Evolutionary conservation across 2,113 vertebrate genomes (phyloP).

Genomic region (Sphyrna mokarran): DNA sequence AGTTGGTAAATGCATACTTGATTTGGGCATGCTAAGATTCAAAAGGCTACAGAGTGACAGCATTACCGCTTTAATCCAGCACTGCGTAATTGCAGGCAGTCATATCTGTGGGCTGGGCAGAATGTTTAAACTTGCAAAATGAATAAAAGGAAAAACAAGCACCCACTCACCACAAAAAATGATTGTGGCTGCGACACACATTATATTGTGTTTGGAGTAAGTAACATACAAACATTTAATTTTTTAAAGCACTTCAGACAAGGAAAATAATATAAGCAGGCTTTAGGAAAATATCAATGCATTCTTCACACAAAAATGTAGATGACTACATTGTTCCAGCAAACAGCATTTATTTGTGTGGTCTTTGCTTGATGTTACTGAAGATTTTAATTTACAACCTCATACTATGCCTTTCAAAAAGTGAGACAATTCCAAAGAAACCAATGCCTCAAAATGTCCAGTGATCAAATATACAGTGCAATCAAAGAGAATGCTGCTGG

Average conservation of each 20-base stretch:
- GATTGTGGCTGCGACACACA: not conserved
- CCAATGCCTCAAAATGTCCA: not conserved
- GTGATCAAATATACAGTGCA: not conserved
- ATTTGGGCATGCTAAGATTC: not conserved
- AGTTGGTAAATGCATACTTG: no score
- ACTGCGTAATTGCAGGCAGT: not conserved
- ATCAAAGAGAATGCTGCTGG: not conserved
- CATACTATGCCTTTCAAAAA: not conserved
- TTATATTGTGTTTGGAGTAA: not conserved
- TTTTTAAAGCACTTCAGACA: not conserved
- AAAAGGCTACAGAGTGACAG: not conserved
- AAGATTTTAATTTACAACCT: not conserved
- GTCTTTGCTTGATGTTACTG: not conserved
- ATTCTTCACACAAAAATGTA: not conserved
- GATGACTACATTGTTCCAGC: not conserved
- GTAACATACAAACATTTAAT: not conserved
- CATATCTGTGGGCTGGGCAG: not conserved
- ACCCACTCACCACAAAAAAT: not conserved
- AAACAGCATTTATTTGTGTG: not conserved
- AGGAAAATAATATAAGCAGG: not conserved
- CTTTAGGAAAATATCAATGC: not conserved
- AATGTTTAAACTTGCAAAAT: not conserved
- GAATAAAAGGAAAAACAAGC: not conserved
- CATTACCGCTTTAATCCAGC: not conserved
- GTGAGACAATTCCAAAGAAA: not conserved